phyloP scores from a whole-genome alignment of 2,888 invertebrate species.

The Idaea biselata region DNA sequence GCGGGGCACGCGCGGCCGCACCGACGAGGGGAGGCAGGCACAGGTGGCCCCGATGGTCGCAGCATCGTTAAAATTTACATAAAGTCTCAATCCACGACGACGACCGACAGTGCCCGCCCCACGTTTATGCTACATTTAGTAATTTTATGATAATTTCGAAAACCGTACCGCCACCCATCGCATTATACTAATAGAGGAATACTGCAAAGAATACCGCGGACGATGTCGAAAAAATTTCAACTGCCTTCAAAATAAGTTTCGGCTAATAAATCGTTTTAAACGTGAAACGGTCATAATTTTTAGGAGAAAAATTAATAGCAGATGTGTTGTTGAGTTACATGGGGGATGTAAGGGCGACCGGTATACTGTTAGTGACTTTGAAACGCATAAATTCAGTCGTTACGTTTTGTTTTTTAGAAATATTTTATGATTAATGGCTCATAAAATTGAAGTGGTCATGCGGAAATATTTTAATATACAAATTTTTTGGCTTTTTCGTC shows the following conservation, averaged over 20 bases:
- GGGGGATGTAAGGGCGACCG: conserved; percentile 52
- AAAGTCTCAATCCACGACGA: conserved; percentile 79
- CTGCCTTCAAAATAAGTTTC: conserved; percentile 73
- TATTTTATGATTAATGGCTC: conserved; percentile 73
- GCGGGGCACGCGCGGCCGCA: conserved; percentile 39
- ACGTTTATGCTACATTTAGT: conserved; percentile 81
- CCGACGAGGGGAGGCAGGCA: conserved; percentile 50
- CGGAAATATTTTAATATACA: conserved; percentile 55
- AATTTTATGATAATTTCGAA: conserved; percentile 81
- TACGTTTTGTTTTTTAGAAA: conserved; percentile 64
- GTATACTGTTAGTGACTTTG: conserved; percentile 61
- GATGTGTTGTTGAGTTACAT: conserved; percentile 74
- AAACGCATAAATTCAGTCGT: conserved; percentile 75
- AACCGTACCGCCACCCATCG: conserved; percentile 79
- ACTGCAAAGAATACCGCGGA: conserved; percentile 50
- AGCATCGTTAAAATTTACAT: conserved; percentile 81
- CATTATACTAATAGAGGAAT: conserved; percentile 80
- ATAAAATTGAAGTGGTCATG: conserved; percentile 67
- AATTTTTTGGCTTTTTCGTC: conserved; percentile 25
- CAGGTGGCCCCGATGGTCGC: conserved; percentile 80
- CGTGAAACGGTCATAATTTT: conserved; percentile 68
- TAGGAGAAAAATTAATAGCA: conserved; percentile 73
- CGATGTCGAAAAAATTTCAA: conserved; percentile 63
- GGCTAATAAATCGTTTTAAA: conserved; percentile 73
- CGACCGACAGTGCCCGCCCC: conserved; percentile 74